Evolutionary conservation across 2,888 invertebrate species (phyloP), one percentile per base, ranked within the genome.

Genomic region (Autographa gamma): DNA sequence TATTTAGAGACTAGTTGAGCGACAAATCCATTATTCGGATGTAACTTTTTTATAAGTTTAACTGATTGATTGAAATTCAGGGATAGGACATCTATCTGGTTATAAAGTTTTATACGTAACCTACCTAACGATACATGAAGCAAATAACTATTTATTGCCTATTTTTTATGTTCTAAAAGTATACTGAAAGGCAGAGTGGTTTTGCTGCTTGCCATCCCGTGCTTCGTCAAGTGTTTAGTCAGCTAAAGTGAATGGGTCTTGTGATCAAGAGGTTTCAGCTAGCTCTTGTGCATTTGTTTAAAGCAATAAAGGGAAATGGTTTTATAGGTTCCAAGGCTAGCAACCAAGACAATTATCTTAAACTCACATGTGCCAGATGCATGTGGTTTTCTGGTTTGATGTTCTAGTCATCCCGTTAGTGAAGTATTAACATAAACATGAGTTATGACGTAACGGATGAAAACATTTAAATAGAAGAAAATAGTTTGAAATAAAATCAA

Each of bases 331-430:
- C 68, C 54, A 72, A 72, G 67, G 62, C 61, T 66, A 71, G 61
- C 73, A 69, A 75, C 71, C 71, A 75, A 80, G 66, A 48, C 48
- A 77, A 69, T 69, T 73, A 71, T 74, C 56, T 70, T 71, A 63
- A 79, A 77, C 76, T 77, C 80, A 71, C 80, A 79, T 41, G 66
- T 71, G 76, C 76, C 76, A 65, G 76, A 80, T 19, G 67, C 66
- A 79, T 71, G 66, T 71, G 80, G 56, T 75, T 75, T 65, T 71
- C 71, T 71, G 80, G 58, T 63, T 79, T 79, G 80, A 64, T 67
- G 77, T 77, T 79, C 80, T 77, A 79, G 65, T 65, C 66, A 76
- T 70, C 77, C 71, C 61, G 60, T 74, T 67, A 81, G 74, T 80
- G 65, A 69, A 69, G 61, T 69, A 69, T 79, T 70, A 74, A 68